A percentile compares a stretch with the other conserved stretches of the same genome.
Evolutionary conservation across 2,113 vertebrate genomes (phyloP).

Genomic region (Alligator mississippiensis): DNA sequence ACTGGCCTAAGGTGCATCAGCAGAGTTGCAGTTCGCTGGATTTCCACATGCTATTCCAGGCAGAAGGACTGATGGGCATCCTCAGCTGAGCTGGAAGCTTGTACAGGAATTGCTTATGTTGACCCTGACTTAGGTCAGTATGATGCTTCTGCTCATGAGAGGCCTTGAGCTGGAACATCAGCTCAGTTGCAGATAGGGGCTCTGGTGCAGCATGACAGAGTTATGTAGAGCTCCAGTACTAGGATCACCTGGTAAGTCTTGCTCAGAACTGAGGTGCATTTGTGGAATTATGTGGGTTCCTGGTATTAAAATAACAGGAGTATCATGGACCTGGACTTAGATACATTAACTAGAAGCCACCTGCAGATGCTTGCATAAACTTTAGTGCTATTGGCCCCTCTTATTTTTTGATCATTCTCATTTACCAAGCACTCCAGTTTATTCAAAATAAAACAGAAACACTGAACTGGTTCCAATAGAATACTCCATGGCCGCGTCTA

Average conservation of each 20-base stretch:
- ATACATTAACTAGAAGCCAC: not conserved
- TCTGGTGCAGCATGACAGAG: not conserved
- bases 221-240: fast-evolving
- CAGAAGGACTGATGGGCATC: not conserved
- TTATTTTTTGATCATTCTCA: not conserved
- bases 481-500: too few relatives aligned
- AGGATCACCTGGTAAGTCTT: not conserved
- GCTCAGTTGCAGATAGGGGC: not conserved
- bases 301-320: not conserved
- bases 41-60: not conserved
- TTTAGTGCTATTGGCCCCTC: not conserved
- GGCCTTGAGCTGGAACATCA: not conserved
- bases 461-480: not conserved
- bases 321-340: not conserved
- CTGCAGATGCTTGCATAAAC: not conserved
- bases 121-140: not conserved
- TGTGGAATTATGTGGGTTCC: fast-evolving
- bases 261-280: not conserved
- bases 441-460: not conserved
- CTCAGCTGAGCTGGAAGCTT: fast-evolving
- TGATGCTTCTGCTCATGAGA: not conserved
- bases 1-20: not conserved
- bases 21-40: not conserved
- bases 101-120: not conserved
- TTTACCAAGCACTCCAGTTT: not conserved